Percentiles rank a stretch among this genome's conserved stretches.
Evolutionary conservation across 2,888 invertebrate species (phyloP).

Genomic region (Leucoptera coffeella): DNA sequence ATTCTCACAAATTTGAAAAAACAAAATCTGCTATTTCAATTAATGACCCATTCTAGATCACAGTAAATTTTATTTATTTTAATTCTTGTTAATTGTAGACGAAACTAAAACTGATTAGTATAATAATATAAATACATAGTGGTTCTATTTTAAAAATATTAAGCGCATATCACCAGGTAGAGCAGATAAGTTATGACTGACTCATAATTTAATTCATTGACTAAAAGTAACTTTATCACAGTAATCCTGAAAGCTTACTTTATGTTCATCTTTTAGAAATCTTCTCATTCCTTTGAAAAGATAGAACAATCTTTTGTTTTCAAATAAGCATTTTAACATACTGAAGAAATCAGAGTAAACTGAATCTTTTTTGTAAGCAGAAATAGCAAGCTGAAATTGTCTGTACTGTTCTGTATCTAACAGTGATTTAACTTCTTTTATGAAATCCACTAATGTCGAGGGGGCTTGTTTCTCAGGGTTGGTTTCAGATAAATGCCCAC

Average conservation of each 20-base stretch:
- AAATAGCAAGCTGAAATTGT: slow-evolving; percentile 58
- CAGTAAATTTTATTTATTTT: too few species aligned
- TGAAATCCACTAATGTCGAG: slow-evolving; percentile 41
- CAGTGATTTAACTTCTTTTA: slow-evolving; percentile 54
- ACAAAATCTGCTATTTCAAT: too few species aligned
- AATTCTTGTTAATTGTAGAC: too few species aligned
- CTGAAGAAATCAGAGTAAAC: slow-evolving; percentile 50
- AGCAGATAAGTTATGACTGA: too few species aligned
- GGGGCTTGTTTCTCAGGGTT: slow-evolving; percentile 27
- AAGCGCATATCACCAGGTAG: too few species aligned
- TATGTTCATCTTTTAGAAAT: slow-evolving; percentile 47
- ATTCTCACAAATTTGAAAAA: too few species aligned
- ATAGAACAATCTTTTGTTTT: slow-evolving; percentile 45
- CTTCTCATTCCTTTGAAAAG: slow-evolving; percentile 56
- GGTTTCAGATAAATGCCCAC: too few species aligned
- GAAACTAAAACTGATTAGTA: too few species aligned
- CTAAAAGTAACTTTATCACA: slow-evolving; percentile 37
- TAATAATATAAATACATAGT: too few species aligned
- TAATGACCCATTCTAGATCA: too few species aligned
- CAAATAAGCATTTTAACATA: slow-evolving; percentile 46
- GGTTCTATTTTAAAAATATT: too few species aligned
- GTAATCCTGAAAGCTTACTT: slow-evolving; percentile 33
- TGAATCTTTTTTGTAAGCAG: slow-evolving; percentile 56
- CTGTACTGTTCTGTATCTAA: slow-evolving; percentile 57
- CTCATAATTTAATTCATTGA: too few species aligned